These are phyloP conservation scores for Laupala kohalensis DNA, from an alignment of 1,140 invertebrate species.

Conservation along the genomic window DNA sequence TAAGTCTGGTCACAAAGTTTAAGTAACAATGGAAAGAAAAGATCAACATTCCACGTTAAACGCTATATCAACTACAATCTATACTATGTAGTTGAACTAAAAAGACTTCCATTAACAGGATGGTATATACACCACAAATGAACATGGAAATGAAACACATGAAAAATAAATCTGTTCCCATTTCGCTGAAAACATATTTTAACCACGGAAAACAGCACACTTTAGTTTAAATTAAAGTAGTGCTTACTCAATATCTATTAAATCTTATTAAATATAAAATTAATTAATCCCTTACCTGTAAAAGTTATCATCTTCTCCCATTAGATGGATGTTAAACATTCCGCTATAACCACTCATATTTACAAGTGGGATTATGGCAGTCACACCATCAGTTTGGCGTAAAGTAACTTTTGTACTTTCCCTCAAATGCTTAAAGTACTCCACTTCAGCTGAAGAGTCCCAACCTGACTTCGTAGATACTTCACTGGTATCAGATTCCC, in stretches of 20 bases:
- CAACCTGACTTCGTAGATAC: background rate
- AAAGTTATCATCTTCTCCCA: background rate
- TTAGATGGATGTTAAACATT: background rate
- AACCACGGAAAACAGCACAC: background rate
- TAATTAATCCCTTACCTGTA: background rate
- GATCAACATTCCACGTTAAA: no score
- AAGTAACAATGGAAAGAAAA: no score
- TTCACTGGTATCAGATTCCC: background rate
- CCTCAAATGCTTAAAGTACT: slow-evolving; percentile 5
- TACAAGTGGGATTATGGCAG: slow-evolving; percentile 3
- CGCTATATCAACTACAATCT: no score
- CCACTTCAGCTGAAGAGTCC: background rate
- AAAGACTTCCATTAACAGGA: no score
- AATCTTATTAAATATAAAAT: background rate
- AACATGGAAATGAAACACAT: background rate
- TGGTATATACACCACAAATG: no score
- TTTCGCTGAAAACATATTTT: background rate
- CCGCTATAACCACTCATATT: slow-evolving; percentile 1
- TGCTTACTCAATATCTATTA: background rate
- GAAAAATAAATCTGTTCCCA: background rate
- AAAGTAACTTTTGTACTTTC: background rate
- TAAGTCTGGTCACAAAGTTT: no score
- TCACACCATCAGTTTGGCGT: background rate
- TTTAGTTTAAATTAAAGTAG: background rate
- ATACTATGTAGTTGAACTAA: no score